Percentiles rank a stretch among this genome's conserved stretches.
Conservation (phyloP, 2,113 vertebrate species). For the Oxyruncus cristatus region DNA sequence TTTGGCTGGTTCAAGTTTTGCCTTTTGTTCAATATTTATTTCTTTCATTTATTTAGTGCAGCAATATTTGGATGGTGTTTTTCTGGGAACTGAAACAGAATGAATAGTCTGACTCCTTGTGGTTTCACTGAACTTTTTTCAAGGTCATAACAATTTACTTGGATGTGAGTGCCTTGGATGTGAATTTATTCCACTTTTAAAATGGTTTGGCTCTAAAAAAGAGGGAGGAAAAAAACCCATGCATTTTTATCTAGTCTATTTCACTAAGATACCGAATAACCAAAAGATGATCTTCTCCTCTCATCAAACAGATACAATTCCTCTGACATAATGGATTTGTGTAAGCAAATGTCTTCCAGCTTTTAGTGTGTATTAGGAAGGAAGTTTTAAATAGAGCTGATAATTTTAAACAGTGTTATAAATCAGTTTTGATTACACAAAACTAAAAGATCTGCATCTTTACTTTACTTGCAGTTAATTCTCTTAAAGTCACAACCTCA, state of each 20-base stretch:
- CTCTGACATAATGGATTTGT: not conserved
- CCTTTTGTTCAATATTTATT: slow-evolving; percentile 7
- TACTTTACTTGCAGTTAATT: not conserved
- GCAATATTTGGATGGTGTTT: not conserved
- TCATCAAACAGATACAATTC: not conserved
- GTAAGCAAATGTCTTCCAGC: not conserved
- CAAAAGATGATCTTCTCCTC: not conserved
- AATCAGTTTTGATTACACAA: not conserved
- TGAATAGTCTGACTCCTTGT: slow-evolving; percentile 19
- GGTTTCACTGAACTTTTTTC: slow-evolving; percentile 20
- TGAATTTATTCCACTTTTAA: not conserved
- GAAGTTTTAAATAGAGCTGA: not conserved
- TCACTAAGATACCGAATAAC: not conserved
- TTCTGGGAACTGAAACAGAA: not conserved
- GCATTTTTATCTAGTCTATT: not conserved
- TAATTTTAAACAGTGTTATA: not conserved
- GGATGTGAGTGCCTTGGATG: not conserved
- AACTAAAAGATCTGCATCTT: not conserved
- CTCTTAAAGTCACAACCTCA: not conserved
- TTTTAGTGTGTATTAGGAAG: not conserved
- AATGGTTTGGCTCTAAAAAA: not conserved
- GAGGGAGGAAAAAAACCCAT: not conserved
- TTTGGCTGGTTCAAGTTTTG: not conserved
- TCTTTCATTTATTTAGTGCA: slow-evolving; percentile 4
- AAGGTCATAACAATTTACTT: slow-evolving; percentile 21